Percentiles rank a stretch among this genome's conserved stretches.
Conservation (phyloP, 23 tunicate genomes). For the Ascidia mentula region DNA sequence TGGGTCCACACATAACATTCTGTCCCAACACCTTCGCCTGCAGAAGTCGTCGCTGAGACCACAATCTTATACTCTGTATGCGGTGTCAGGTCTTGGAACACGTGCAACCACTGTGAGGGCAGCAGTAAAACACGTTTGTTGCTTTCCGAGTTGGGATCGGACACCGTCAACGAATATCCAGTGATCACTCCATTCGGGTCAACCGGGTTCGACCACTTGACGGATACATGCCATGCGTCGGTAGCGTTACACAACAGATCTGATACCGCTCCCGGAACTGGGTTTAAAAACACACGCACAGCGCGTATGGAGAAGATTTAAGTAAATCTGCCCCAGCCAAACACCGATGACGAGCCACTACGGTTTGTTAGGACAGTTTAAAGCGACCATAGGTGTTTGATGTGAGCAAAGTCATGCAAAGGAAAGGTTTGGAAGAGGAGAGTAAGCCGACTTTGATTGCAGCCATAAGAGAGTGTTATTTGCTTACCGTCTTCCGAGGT, state of each 20-base stretch:
- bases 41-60: slow-evolving; percentile 15
- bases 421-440: not conserved
- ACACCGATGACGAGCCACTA: not conserved
- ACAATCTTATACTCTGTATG: slow-evolving; percentile 1
- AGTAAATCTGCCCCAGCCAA: not conserved
- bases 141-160: not conserved
- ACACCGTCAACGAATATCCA: not conserved
- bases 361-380: not conserved
- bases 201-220: slow-evolving; percentile 21
- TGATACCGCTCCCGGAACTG: slow-evolving; percentile 24
- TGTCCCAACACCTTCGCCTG: slow-evolving; percentile 15
- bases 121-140: no score
- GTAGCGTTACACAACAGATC: slow-evolving; percentile 1
- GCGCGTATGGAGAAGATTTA: not conserved
- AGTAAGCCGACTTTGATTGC: not conserved
- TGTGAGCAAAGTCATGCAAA: not conserved
- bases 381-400: no score
- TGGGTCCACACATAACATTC: slow-evolving; percentile 16
- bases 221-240: not conserved
- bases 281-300: not conserved
- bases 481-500: slow-evolving; percentile 60
- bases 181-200: slow-evolving; percentile 18
- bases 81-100: slow-evolving; percentile 7
- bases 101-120: not conserved
- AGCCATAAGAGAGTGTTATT: no score